Base-by-base conservation (phyloP, 2,113 vertebrate species). In the Calidris pygmaea region DNA sequence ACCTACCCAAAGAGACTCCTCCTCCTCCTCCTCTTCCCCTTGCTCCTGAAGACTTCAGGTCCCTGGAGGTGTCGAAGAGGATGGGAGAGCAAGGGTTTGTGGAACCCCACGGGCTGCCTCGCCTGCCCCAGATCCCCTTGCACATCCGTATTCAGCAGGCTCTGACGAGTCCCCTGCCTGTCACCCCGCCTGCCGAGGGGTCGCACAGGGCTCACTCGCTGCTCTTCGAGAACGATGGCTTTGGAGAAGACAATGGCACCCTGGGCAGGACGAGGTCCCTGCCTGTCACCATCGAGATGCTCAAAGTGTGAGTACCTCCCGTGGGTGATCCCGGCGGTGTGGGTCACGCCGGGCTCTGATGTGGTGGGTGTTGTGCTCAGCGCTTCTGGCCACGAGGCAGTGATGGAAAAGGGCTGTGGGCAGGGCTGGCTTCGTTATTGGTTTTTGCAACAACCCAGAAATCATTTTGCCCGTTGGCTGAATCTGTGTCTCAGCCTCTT, bases 101-200 rank as follows among this genome's bases (percentile, higher is more conserved):
- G 18, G 94, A 99, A 88, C 37, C 98, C 90, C 55, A 96, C 24
- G 0, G 97, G 97, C 95, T 98, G 97, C 9, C 97, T 34, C 98
- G 98, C 24, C 97, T 99, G 9, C 98, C 99, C 56, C 98, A 98
- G 1, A 63, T 99, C 53, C 99, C 99, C 0, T 95, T 99, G 87
- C 99, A 99, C 95, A 99, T 99, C 95, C 99, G 99, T 96, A 99
- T 99, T 97, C 99, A 99, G 96, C 98, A 99, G 93, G 99, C 99
- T 13, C 97, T 99, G 77, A 98, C 98, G 72, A 99, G 99, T 73
- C 99, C 99, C 1, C 98, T 99, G 86, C 98, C 99, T 0, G 75
- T 97, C 60, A 98, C 98, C 32, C 98, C 99, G 0, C 98, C 98
- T 30, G 97, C 99, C 3, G 99, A 99, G 10, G 98, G 99, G 18